Evolutionary conservation across 2,888 invertebrate genomes (phyloP).

Genomic region (Latheticus oryzae): DNA sequence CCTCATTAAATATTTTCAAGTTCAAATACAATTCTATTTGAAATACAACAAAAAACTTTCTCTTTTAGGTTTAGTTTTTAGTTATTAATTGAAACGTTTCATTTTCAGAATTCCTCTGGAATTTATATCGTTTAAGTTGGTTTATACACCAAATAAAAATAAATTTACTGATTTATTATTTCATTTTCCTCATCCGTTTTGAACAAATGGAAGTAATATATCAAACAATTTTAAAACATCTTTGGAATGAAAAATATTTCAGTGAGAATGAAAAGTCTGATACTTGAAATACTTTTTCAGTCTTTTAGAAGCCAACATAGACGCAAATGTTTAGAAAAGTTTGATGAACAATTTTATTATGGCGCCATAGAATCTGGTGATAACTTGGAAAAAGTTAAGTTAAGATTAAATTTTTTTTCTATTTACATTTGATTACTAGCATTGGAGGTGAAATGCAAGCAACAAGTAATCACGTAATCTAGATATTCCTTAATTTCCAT

Average conservation of each 20-base stretch:
- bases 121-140: too few relatives aligned
- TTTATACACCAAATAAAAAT: slow-evolving; percentile 19
- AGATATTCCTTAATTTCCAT: too few relatives aligned
- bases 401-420: too few relatives aligned
- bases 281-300: slow-evolving; percentile 3
- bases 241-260: background rate
- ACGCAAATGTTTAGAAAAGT: slow-evolving; percentile 5
- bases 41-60: too few relatives aligned
- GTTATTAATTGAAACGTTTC: too few relatives aligned
- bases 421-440: too few relatives aligned
- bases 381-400: background rate
- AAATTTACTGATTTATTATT: slow-evolving; percentile 13
- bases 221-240: slow-evolving; percentile 19
- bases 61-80: background rate
- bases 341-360: slow-evolving; percentile 7
- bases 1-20: too few relatives aligned
- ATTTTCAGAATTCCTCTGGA: too few relatives aligned
- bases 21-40: too few relatives aligned
- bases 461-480: background rate
- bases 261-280: background rate
- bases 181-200: slow-evolving; percentile 2
- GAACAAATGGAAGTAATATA: slow-evolving; percentile 5
- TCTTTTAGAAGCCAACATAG: background rate
- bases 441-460: slow-evolving; percentile 14
- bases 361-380: slow-evolving; percentile 1